These are phyloP conservation scores for Scatophagus argus DNA, from an alignment of 2,113 vertebrate genomes.

Conservation along the genomic window DNA sequence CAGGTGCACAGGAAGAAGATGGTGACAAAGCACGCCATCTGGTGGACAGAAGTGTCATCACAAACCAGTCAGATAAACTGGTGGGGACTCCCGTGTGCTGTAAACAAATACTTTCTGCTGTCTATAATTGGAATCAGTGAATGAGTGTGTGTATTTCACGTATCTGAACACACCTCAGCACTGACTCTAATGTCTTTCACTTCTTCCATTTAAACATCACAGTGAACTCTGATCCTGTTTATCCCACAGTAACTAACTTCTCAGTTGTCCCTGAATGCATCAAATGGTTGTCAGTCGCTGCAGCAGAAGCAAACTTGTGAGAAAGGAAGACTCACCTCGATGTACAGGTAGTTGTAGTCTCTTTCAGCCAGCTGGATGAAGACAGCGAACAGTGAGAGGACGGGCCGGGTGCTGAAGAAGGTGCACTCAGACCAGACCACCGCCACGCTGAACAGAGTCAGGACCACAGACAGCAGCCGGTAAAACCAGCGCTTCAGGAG, in stretches of 20 bases:
- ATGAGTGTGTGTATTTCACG: too few species aligned
- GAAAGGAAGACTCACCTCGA: conserved; percentile 97
- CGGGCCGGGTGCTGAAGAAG: conserved; percentile 96
- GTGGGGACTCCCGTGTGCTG: too few species aligned
- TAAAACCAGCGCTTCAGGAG: conserved; percentile 93
- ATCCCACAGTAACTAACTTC: too few species aligned
- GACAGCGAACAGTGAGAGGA: conserved; percentile 95
- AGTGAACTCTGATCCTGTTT: too few species aligned
- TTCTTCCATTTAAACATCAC: too few species aligned
- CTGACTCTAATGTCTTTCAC: too few species aligned
- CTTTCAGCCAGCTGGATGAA: conserved; percentile 96
- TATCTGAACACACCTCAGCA: too few species aligned
- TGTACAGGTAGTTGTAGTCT: conserved; percentile 98
- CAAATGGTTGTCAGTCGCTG: too few species aligned
- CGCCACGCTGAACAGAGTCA: conserved; percentile 91
- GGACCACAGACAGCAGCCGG: conserved; percentile 88
- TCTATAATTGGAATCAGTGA: too few species aligned
- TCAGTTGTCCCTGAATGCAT: too few species aligned
- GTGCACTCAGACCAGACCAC: conserved; percentile 99
- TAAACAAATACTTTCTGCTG: too few species aligned
- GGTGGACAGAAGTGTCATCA: conserved; percentile 49
- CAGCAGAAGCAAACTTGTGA: too few species aligned
- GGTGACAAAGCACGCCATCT: conserved; percentile 98
- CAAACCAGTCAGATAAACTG: neutral
- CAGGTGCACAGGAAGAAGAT: conserved; percentile 98